These are phyloP conservation scores for Balaenoptera acutorostrata DNA, from an alignment of 2,113 vertebrate genomes.

Conservation along the genomic window DNA sequence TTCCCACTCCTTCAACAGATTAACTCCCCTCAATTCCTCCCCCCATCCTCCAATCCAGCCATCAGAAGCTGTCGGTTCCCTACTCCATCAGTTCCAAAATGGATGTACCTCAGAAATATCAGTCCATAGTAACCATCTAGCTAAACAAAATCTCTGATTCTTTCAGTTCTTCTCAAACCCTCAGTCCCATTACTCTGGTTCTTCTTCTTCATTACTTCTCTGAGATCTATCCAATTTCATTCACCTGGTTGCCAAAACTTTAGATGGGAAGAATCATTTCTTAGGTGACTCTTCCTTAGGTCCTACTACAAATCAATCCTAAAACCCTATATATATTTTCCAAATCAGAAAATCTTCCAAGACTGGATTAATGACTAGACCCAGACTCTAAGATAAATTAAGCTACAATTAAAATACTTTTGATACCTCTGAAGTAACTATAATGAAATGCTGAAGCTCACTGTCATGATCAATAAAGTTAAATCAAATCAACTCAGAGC, in stretches of 20 bases:
- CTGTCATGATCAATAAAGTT: not conserved
- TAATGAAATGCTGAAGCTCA: not conserved
- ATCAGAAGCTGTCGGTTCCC: not conserved
- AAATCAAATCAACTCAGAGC: not conserved
- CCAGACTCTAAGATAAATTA: not conserved
- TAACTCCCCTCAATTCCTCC: not conserved
- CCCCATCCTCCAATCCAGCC: not conserved
- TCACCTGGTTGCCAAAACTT: not conserved
- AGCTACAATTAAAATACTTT: slow-evolving; percentile 26
- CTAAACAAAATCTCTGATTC: not conserved
- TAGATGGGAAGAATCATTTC: not conserved
- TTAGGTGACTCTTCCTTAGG: not conserved
- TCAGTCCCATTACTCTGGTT: not conserved
- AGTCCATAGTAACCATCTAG: not conserved
- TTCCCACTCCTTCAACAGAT: not conserved
- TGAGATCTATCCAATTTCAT: not conserved
- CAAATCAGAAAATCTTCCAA: slow-evolving; percentile 14
- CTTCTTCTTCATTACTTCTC: not conserved
- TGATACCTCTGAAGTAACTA: not conserved
- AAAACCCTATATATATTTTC: slow-evolving; percentile 1
- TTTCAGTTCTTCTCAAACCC: not conserved
- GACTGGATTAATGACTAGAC: not conserved
- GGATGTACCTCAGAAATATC: not conserved
- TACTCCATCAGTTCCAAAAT: not conserved
- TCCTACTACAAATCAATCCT: not conserved